Percentiles rank a stretch among this genome's conserved stretches.
These are phyloP conservation scores for Calvadosia cruxmelitensis DNA, from an alignment of 30 jellyfish, hydroid and myxozoan species.

Conservation along the genomic window DNA sequence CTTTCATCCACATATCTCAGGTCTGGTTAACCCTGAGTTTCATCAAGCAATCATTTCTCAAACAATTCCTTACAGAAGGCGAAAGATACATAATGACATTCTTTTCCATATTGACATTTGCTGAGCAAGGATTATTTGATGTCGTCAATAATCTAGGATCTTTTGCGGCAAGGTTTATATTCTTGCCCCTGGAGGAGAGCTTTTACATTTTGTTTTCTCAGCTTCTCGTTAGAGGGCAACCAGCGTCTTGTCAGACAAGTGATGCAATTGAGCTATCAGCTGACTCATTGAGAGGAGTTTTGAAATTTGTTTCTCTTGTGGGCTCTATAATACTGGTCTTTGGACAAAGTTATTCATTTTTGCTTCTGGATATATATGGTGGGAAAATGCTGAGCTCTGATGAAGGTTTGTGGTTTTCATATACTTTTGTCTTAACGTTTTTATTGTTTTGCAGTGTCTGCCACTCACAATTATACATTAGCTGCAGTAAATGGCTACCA, in stretches of 20 bases:
- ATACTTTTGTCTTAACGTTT: background rate
- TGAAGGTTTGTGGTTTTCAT: conserved; percentile 47
- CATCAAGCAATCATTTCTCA: conserved; percentile 65
- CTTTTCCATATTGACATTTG: conserved; percentile 45
- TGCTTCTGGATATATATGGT: conserved; percentile 83
- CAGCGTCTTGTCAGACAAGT: conserved; percentile 2
- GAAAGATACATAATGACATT: conserved; percentile 85
- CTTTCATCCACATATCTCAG: conserved; percentile 8
- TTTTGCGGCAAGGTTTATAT: conserved; percentile 84
- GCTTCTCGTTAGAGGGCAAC: conserved; percentile 47
- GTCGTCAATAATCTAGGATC: conserved; percentile 88
- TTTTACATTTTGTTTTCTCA: conserved; percentile 79
- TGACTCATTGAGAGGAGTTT: conserved; percentile 40
- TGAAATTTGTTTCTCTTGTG: conserved; percentile 69
- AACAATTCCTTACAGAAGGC: conserved; percentile 92
- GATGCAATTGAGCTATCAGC: conserved; percentile 30
- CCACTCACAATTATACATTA: too few relatives aligned
- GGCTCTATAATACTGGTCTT: conserved; percentile 67
- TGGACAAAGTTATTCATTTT: conserved; percentile 76
- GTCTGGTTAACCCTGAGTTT: conserved; percentile 54
- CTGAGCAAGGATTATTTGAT: conserved; percentile 88
- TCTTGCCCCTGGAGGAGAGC: conserved; percentile 92
- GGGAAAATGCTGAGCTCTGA: conserved; percentile 68
- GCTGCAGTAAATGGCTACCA: too few relatives aligned
- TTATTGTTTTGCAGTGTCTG: too few relatives aligned